Evolutionary conservation across 1,140 invertebrate species (phyloP).

Genomic region (Aphaenogaster ashmeadi): DNA sequence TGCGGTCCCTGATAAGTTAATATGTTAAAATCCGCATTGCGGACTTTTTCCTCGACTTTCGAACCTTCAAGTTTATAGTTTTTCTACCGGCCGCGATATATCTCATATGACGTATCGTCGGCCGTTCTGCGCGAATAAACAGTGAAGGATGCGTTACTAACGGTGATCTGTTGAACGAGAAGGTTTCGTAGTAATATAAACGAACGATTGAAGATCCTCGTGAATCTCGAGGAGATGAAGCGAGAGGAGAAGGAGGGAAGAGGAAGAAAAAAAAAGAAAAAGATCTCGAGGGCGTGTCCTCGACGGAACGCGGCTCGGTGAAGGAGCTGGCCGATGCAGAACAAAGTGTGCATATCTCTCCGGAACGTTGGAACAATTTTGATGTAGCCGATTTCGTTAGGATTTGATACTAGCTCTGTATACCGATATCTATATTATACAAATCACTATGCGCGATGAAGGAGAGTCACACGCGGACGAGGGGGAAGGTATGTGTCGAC

Average conservation of each 20-base stretch:
- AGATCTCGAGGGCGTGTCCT: constrained; percentile 41
- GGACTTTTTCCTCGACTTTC: constrained; percentile 14
- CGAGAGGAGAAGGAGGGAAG: neutral
- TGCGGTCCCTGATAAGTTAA: constrained; percentile 14
- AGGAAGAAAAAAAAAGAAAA: neutral
- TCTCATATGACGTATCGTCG: neutral
- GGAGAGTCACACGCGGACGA: constrained; percentile 57
- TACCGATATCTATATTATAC: constrained; percentile 75
- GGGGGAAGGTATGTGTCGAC: constrained; percentile 64
- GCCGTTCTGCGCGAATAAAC: constrained; percentile 6
- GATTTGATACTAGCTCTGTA: constrained; percentile 78
- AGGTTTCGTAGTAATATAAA: constrained; percentile 36
- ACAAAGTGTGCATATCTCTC: constrained; percentile 78
- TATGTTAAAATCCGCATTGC: constrained; percentile 11
- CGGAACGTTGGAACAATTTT: constrained; percentile 78
- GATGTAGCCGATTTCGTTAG: constrained; percentile 75
- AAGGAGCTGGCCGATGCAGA: constrained; percentile 61
- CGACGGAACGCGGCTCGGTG: constrained; percentile 43
- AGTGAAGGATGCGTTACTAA: constrained; percentile 31
- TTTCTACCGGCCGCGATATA: constrained; percentile 16
- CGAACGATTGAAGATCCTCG: neutral
- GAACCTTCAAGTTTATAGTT: constrained; percentile 25
- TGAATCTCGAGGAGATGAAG: constrained; percentile 1
- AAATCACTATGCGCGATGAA: constrained; percentile 69
- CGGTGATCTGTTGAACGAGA: constrained; percentile 46